phyloP scores from a whole-genome alignment of 1,140 invertebrate species.

The Laupala kohalensis region DNA sequence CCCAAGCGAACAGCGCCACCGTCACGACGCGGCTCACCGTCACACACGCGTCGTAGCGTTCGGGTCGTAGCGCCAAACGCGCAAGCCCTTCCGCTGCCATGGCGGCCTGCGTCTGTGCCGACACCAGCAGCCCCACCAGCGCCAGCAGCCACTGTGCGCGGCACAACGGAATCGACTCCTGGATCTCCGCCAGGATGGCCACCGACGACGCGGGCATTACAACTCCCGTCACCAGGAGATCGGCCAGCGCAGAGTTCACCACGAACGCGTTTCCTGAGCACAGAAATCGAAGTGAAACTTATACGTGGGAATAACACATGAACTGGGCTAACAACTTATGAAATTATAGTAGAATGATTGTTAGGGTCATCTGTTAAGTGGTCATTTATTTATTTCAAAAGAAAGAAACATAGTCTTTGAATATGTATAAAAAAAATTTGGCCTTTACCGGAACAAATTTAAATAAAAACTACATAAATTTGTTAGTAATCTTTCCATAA shows the following conservation, averaged over 20 bases:
- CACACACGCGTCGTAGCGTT: slow-evolving; percentile 36
- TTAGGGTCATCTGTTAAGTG: too few relatives aligned
- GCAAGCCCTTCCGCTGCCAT: slow-evolving; percentile 49
- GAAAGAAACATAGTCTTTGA: too few relatives aligned
- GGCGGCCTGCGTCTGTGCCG: slow-evolving; percentile 46
- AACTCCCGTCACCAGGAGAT: slow-evolving; percentile 54
- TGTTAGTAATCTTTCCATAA: too few relatives aligned
- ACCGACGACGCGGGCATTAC: slow-evolving; percentile 59
- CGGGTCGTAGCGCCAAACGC: slow-evolving; percentile 37
- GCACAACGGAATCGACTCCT: slow-evolving; percentile 45
- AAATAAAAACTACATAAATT: too few relatives aligned
- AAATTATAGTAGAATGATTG: too few relatives aligned
- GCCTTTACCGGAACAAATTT: too few relatives aligned
- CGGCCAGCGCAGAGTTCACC: slow-evolving; percentile 62
- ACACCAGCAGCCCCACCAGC: slow-evolving; percentile 49
- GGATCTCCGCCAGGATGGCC: slow-evolving; percentile 49
- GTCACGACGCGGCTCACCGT: slow-evolving; percentile 35
- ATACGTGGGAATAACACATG: too few relatives aligned
- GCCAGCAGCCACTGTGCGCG: slow-evolving; percentile 51
- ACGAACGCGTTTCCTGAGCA: slow-evolving; percentile 59
- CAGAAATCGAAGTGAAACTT: too few relatives aligned
- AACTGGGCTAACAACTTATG: too few relatives aligned
- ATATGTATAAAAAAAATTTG: too few relatives aligned
- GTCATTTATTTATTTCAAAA: too few relatives aligned
- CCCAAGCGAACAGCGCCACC: slow-evolving; percentile 19